Evolutionary conservation across 2,797 vertebrate genomes (phyloP).

Genomic region (Natrix natrix): DNA sequence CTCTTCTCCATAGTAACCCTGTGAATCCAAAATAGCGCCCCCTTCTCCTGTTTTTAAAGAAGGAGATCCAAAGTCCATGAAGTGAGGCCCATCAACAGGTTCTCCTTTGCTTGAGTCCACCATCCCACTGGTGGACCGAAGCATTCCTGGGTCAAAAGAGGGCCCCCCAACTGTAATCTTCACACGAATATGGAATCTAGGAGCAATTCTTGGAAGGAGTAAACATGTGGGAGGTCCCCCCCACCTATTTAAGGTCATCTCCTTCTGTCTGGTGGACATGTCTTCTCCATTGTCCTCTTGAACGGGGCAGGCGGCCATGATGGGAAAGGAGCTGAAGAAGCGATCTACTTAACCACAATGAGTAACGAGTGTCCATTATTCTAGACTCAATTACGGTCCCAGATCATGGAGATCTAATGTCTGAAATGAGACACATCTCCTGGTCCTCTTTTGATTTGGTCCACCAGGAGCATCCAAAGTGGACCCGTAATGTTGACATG

Average conservation of each 20-base stretch:
- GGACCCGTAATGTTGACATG: neutral
- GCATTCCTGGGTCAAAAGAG: neutral
- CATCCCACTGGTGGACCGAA: neutral
- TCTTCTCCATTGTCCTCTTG: neutral
- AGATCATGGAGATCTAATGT: neutral
- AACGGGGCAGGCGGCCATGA: conserved; percentile 82
- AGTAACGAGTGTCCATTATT: too few relatives aligned
- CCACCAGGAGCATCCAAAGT: neutral
- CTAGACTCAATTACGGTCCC: too few relatives aligned
- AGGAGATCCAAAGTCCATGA: neutral
- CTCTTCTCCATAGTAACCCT: neutral
- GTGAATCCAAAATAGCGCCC: neutral
- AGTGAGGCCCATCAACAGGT: neutral
- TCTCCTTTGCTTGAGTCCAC: neutral
- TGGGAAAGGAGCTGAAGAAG: conserved; percentile 93
- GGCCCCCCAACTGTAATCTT: neutral
- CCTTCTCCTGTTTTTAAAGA: neutral
- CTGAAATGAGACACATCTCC: neutral
- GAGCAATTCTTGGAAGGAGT: neutral
- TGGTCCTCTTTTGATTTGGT: neutral
- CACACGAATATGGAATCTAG: neutral
- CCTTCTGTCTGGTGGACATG: neutral
- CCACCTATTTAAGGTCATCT: neutral
- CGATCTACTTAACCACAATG: neutral
- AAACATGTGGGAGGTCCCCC: neutral